These are phyloP conservation scores for Ectemnius lituratus DNA, from an alignment of 2,888 invertebrate genomes.

Conservation along the genomic window DNA sequence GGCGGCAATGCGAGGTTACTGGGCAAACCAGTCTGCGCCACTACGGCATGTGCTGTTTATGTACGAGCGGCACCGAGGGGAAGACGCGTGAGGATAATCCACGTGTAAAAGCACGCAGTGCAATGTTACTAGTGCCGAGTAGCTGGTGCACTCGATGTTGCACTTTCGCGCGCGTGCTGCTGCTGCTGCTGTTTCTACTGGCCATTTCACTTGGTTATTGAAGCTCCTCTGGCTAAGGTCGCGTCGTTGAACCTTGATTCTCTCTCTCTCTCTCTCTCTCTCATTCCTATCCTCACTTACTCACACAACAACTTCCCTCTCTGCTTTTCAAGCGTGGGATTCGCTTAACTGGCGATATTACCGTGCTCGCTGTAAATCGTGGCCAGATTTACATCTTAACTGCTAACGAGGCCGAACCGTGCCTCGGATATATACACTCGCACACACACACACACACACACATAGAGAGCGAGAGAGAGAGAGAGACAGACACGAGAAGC, in stretches of 20 bases:
- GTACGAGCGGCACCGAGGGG: constrained; percentile 26
- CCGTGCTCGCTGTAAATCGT: too few relatives aligned
- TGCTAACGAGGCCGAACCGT: too few relatives aligned
- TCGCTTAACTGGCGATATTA: too few relatives aligned
- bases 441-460: too few relatives aligned
- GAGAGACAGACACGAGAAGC: too few relatives aligned
- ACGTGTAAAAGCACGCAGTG: constrained; percentile 25
- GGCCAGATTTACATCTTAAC: too few relatives aligned
- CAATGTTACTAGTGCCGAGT: constrained; percentile 8
- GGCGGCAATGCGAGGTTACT: constrained; percentile 66
- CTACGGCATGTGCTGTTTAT: constrained; percentile 53
- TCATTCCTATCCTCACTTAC: too few relatives aligned
- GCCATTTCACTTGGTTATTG: constrained; percentile 29
- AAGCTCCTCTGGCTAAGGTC: constrained; percentile 38
- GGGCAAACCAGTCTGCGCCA: constrained; percentile 69
- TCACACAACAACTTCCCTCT: too few relatives aligned
- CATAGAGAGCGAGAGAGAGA: too few relatives aligned
- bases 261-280: constrained; percentile 14
- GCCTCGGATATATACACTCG: too few relatives aligned
- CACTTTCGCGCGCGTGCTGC: constrained; percentile 15
- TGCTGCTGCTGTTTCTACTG: background rate
- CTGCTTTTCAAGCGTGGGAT: too few relatives aligned
- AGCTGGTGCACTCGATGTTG: constrained; percentile 10
- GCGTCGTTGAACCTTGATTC: constrained; percentile 25
- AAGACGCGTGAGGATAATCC: constrained; percentile 42